Base-by-base conservation (phyloP, 2,797 vertebrate genomes). In the Moxostoma hubbsi region DNA sequence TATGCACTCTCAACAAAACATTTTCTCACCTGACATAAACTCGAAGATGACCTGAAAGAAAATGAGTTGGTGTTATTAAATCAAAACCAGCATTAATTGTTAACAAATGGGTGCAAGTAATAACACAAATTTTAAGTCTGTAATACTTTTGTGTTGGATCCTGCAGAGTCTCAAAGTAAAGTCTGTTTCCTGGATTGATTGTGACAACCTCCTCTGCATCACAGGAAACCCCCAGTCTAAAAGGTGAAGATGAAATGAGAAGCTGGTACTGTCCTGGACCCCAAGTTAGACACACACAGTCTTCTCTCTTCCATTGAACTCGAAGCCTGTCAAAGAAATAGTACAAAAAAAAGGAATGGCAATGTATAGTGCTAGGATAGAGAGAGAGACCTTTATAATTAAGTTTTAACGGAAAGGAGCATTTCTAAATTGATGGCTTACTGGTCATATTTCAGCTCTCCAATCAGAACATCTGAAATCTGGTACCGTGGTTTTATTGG, bases 101-200 rank as follows among this genome's bases (percentile, higher is more conserved):
- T 47, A 15, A 4, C 15, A 75, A 45, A 75, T n/a, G 9, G n/a
- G 5, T 50, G 47, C 24, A 0, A 0, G 6, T 53, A 73, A 50
- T 36, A 18, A 73, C 9, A 57, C 11, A 15, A 47, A 58, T 47
- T 61, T 61, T 11, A 12, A 16, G 10, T 64, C 12, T 49, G 5
- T 13, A 11, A 9, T n/a, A n/a, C 18, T 43, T 11, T 43, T 5
- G 5, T 13, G 86, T 85, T 65, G 87, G 88, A 75, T 86, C 82
- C 77, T 89, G 94, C 36, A 94, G 87, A 9, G 92, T 91, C 86
- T 99, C 97, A 67, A 98, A 97, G 91, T 93, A 95, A 51, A 99
- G 90, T 53, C 94, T 92, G 9, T 92, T 92, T 72, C 86, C 87
- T 45, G 95, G 90, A 90, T 98, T 98, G 82, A 98, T 89, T 5